Base-by-base conservation (phyloP, 1,140 invertebrate species). In the Reticulitermes speratus region DNA sequence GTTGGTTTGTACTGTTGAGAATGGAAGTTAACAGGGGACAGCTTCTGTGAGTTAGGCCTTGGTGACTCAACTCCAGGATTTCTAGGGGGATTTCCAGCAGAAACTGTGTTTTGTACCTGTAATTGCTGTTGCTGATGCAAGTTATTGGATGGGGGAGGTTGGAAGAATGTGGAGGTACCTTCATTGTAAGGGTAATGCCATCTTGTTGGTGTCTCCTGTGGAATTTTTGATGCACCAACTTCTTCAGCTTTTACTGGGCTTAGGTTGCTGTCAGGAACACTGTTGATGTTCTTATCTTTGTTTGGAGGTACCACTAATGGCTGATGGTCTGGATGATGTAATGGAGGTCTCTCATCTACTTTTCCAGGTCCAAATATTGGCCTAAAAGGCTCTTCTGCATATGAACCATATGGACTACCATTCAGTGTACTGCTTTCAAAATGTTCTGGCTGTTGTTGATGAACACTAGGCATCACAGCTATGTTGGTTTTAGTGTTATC, bases 391-490 rank as follows among this genome's bases (percentile, higher is more conserved):
- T 89, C 87, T 14, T 91, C 87, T 44, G 84, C 87, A 38, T 84
- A 44, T 30, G 83, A 81, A 44, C 90, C 90, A 84, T 92, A 93
- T 9, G 91, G 90, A 88, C 90, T 92, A 87, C 92, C 92, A 16
- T 91, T 90, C 21, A 91, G 87, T 0, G 91, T 89, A 11, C 90
- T 90, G 2, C 91, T 92, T 0, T 90, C 90, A 85, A 91, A 93
- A 85, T 92, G 91, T 30, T 89, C 89, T 86, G 30, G 30, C 3
- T n/a, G 6, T 25, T 52, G 45, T 55, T 84, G 83, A 52, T 30
- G 21, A 19, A 3, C 16, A 25, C n/a, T 32, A 30, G 21, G 14
- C 11, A 48, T 11, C 11, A 21, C 21, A n/a, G 38, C n/a, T 9
- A n/a, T 30, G 7, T 52, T 25, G n/a, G 14, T 21, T n/a, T 12